These are phyloP conservation scores for Holothuria leucospilota DNA, from an alignment of 53 echinoderm and acorn worm species.

Conservation along the genomic window DNA sequence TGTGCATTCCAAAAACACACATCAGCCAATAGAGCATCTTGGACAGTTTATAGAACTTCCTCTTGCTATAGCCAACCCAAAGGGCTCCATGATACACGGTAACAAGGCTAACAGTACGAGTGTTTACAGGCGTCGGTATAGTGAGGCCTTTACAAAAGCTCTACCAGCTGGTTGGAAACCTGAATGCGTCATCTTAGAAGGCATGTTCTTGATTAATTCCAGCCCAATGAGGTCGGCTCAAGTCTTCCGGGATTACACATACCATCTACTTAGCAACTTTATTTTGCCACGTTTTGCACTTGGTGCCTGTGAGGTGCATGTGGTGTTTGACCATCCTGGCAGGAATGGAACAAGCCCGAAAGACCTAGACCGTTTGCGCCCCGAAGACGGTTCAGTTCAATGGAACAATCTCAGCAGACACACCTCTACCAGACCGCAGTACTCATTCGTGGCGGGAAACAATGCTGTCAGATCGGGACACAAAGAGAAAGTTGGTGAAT, in stretches of 20 bases:
- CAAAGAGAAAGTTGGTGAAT: slow-evolving; percentile 4
- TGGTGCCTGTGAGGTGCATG: background rate
- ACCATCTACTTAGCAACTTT: background rate
- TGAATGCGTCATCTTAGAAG: slow-evolving; percentile 38
- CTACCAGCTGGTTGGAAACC: slow-evolving; percentile 16
- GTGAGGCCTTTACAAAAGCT: background rate
- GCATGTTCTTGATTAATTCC: slow-evolving; percentile 61
- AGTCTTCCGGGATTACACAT: slow-evolving; percentile 16
- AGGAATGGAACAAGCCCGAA: slow-evolving; percentile 57
- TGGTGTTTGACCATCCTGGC: slow-evolving; percentile 52
- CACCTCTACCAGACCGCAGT: too few species aligned
- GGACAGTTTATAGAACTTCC: slow-evolving; percentile 39
- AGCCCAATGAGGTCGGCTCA: slow-evolving; percentile 15
- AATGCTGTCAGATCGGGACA: background rate
- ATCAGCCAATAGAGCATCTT: background rate
- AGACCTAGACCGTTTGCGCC: background rate
- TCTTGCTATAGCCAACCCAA: slow-evolving; percentile 36
- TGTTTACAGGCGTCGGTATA: background rate
- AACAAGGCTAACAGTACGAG: background rate
- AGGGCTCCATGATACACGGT: slow-evolving; percentile 23
- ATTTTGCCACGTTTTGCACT: background rate
- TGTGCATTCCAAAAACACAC: slow-evolving; percentile 53
- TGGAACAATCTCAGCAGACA: slow-evolving; percentile 6
- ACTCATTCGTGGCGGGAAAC: background rate
- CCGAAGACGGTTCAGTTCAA: slow-evolving; percentile 16